Conservation (phyloP, 2,888 invertebrate species). For the Sinelater perroti region DNA sequence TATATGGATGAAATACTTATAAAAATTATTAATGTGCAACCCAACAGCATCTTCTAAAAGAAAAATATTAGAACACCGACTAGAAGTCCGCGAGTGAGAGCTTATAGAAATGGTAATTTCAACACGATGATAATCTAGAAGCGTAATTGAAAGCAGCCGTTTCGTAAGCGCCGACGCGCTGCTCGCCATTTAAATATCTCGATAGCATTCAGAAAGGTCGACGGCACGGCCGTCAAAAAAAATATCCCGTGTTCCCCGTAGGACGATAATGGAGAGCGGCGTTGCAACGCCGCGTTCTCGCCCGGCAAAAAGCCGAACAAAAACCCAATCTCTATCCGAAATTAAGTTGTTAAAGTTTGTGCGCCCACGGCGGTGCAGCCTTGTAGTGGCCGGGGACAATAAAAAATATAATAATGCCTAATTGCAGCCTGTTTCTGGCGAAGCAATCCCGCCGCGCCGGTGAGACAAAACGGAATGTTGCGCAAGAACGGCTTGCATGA, state of each 20-base stretch:
- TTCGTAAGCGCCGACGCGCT: too few relatives aligned
- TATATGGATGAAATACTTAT: too few relatives aligned
- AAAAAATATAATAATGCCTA: constrained; percentile 51
- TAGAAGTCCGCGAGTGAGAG: too few relatives aligned
- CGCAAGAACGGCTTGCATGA: constrained; percentile 29
- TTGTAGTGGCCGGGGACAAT: constrained; percentile 46
- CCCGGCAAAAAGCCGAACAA: constrained; percentile 36
- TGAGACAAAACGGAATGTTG: constrained; percentile 38
- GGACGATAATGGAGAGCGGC: constrained; percentile 4
- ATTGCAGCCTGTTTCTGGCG: constrained; percentile 46
- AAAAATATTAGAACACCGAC: too few relatives aligned
- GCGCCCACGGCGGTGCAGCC: constrained; percentile 46
- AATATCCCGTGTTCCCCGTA: constrained; percentile 1
- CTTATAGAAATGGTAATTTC: too few relatives aligned
- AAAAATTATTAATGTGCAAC: too few relatives aligned
- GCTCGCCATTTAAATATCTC: not conserved
- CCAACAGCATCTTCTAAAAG: too few relatives aligned
- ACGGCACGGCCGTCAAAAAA: not conserved
- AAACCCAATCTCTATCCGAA: constrained; percentile 46
- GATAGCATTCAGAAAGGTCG: not conserved
- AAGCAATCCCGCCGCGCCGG: constrained; percentile 39
- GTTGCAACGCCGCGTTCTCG: constrained; percentile 25
- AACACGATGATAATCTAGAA: too few relatives aligned
- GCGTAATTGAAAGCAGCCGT: too few relatives aligned
- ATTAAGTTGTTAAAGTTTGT: constrained; percentile 48